A percentile compares a stretch with the other conserved stretches of the same genome.
phyloP scores from a whole-genome alignment of 2,797 vertebrate genomes.

The Pseudopleuronectes americanus region DNA sequence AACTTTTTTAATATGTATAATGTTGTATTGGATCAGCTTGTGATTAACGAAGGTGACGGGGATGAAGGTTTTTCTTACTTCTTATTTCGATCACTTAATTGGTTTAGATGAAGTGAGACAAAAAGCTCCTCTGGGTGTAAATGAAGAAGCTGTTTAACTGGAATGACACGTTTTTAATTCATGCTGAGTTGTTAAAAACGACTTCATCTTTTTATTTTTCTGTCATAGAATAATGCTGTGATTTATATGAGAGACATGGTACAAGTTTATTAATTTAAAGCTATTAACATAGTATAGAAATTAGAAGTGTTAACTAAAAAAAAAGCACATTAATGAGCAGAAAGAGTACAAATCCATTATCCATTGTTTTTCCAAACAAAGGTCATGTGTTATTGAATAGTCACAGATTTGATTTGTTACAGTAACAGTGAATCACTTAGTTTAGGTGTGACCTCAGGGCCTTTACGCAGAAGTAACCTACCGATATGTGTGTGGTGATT shows the following conservation, averaged over 20 bases:
- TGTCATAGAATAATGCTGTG: neutral
- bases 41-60: slow-evolving; percentile 61
- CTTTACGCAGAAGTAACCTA: slow-evolving; percentile 24
- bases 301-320: neutral
- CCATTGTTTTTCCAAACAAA: too few relatives aligned
- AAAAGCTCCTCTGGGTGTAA: slow-evolving; percentile 19
- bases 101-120: slow-evolving; percentile 44
- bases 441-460: slow-evolving; percentile 27
- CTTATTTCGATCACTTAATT: slow-evolving; percentile 19
- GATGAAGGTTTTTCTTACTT: slow-evolving; percentile 54
- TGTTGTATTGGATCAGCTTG: slow-evolving; percentile 34
- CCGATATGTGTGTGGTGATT: slow-evolving; percentile 21
- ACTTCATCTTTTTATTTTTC: slow-evolving; percentile 1
- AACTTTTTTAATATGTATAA: slow-evolving; percentile 13
- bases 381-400: slow-evolving; percentile 22
- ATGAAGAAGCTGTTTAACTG: slow-evolving; percentile 50
- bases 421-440: slow-evolving; percentile 18
- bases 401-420: slow-evolving; percentile 15
- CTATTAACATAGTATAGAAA: slow-evolving; percentile 16
- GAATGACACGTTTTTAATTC: slow-evolving; percentile 28
- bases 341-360: neutral
- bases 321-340: slow-evolving; percentile 33
- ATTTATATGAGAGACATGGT: slow-evolving; percentile 9
- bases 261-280: slow-evolving; percentile 20
- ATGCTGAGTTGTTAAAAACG: slow-evolving; percentile 21